Evolutionary conservation across 2,888 invertebrate species (phyloP).

Genomic region (Drosophila borealis): DNA sequence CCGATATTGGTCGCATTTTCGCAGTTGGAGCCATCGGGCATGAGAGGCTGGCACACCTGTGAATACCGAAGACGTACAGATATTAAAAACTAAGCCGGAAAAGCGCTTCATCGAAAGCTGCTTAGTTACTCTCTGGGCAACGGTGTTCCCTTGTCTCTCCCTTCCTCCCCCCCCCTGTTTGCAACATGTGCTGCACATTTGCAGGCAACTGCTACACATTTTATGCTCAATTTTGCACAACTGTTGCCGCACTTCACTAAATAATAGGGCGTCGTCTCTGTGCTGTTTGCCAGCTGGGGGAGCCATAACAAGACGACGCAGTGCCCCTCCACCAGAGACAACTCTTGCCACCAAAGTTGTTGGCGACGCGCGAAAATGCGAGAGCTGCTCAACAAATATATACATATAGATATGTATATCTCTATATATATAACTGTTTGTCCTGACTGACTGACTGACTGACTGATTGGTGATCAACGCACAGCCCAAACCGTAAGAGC

Average conservation of each 20-base stretch:
- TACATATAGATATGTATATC: neutral
- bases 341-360: neutral
- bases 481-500: no score
- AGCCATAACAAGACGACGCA: constrained; percentile 11
- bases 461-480: no score
- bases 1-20: constrained; percentile 86
- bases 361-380: constrained; percentile 2
- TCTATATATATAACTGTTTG: no score
- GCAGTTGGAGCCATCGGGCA: constrained; percentile 81
- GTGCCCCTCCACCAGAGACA: constrained; percentile 19
- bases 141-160: neutral
- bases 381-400: neutral
- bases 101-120: constrained; percentile 22
- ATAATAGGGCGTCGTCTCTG: constrained; percentile 69
- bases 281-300: constrained; percentile 34
- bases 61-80: constrained; percentile 1
- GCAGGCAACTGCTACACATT: constrained; percentile 35
- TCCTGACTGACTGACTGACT: no score
- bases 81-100: neutral
- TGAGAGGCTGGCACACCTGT: constrained; percentile 68
- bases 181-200: constrained; percentile 65
- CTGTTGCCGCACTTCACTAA: constrained; percentile 69
- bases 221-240: constrained; percentile 45
- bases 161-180: neutral
- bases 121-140: constrained; percentile 22